phyloP scores from a whole-genome alignment of 1,140 invertebrate genomes.

The Ceratosolen solmsi region DNA sequence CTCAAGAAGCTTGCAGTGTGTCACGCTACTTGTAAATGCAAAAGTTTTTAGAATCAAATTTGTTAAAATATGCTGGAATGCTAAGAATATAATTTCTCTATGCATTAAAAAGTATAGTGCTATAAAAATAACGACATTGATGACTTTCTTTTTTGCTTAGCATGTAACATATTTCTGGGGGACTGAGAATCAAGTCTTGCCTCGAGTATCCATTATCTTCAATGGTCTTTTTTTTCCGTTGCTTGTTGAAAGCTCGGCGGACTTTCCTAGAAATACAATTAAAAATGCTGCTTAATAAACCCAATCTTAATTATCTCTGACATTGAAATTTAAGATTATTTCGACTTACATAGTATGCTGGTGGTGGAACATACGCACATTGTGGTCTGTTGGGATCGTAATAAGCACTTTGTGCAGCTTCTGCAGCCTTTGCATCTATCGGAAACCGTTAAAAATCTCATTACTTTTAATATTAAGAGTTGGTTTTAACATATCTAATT shows the following conservation, averaged over 20 bases:
- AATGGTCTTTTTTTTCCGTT: conserved; percentile 76
- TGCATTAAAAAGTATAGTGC: conserved; percentile 47
- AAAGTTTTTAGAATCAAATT: conserved; percentile 44
- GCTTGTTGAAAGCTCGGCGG: conserved; percentile 83
- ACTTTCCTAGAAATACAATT: conserved; percentile 77
- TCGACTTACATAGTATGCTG: conserved; percentile 85
- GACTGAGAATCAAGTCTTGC: conserved; percentile 41
- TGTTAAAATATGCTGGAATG: conserved; percentile 49
- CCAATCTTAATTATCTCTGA: neutral
- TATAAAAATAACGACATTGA: conserved; percentile 54
- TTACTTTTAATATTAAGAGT: no score
- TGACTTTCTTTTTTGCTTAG: conserved; percentile 47
- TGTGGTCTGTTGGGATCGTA: conserved; percentile 89
- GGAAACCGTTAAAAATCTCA: conserved; percentile 41
- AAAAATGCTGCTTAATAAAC: conserved; percentile 21
- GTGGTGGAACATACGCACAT: conserved; percentile 88
- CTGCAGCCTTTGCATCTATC: conserved; percentile 88
- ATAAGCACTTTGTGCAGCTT: conserved; percentile 90
- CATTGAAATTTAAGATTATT: conserved; percentile 11
- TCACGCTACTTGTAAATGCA: conserved; percentile 49
- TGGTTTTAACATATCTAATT: no score
- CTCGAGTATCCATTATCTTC: conserved; percentile 49
- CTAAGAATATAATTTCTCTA: conserved; percentile 40
- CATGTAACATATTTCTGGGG: conserved; percentile 16
- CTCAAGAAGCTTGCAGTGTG: conserved; percentile 23